These are phyloP conservation scores for Anhinga rufa DNA, from an alignment of 2,113 vertebrate species.

Conservation along the genomic window DNA sequence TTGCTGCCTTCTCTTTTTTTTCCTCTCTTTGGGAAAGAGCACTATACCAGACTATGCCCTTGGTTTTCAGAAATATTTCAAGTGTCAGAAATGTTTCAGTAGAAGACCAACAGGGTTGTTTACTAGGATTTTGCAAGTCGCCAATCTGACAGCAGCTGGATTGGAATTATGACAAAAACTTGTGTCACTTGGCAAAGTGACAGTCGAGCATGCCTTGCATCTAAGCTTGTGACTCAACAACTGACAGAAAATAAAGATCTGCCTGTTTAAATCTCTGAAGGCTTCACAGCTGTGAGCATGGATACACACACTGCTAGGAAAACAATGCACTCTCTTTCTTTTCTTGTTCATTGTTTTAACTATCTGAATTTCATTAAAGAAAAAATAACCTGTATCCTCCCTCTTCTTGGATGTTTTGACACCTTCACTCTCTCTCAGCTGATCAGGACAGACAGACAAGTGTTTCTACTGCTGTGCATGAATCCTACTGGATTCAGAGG, in stretches of 20 bases:
- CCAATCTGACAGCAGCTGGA: slow-evolving; percentile 27
- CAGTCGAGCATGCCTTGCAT: not conserved
- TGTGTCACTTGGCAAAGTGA: slow-evolving; percentile 30
- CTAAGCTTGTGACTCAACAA: slow-evolving; percentile 36
- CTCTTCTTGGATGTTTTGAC: not conserved
- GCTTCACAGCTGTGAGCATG: not conserved
- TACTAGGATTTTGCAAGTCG: not conserved
- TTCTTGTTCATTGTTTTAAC: not conserved
- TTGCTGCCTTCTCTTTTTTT: not conserved
- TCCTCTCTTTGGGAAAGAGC: not conserved
- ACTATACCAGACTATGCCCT: not conserved
- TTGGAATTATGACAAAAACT: not conserved
- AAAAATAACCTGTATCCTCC: not conserved
- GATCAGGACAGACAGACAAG: not conserved
- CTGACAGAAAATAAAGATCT: slow-evolving; percentile 43
- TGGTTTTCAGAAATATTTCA: not conserved
- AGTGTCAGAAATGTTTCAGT: not conserved
- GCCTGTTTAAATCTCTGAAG: slow-evolving; percentile 28
- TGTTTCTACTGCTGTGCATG: not conserved
- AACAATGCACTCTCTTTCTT: not conserved
- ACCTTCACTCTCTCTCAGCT: not conserved
- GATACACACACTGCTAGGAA: not conserved
- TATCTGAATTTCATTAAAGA: not conserved
- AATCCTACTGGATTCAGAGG: not conserved
- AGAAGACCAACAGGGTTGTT: not conserved